Conservation (phyloP, 2,888 invertebrate species). For the Buathra laborator region DNA sequence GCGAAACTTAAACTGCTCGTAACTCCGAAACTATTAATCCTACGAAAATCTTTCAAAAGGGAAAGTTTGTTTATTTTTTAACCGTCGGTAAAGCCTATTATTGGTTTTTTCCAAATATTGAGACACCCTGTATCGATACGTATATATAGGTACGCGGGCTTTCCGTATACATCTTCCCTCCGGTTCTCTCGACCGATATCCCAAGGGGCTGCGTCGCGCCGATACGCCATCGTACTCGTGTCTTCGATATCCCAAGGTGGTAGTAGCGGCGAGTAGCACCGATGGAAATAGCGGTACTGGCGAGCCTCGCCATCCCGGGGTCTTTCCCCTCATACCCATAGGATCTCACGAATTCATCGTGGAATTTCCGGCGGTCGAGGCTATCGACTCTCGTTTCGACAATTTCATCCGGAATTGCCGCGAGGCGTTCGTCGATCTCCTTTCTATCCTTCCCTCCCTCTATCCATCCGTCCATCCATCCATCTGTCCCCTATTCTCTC, state of each 20-base stretch:
- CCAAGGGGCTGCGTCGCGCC: constrained; percentile 28
- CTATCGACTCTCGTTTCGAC: constrained; percentile 39
- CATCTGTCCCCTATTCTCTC: neutral
- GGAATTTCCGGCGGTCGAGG: constrained; percentile 32
- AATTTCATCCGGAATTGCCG: constrained; percentile 16
- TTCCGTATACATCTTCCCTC: neutral
- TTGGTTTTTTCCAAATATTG: neutral
- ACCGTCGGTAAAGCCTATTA: neutral
- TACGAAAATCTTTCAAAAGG: neutral
- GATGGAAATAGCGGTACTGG: neutral
- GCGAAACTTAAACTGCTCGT: neutral
- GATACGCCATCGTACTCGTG: constrained; percentile 14
- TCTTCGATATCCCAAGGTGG: constrained; percentile 11
- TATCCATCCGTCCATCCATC: neutral
- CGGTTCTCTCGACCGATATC: constrained; percentile 8
- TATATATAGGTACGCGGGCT: neutral
- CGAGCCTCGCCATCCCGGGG: constrained; percentile 9
- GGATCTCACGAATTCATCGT: constrained; percentile 34
- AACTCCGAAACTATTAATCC: neutral
- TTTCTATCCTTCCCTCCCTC: neutral
- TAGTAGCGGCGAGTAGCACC: neutral
- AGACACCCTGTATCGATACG: neutral
- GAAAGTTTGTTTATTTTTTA: neutral
- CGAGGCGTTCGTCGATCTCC: neutral
- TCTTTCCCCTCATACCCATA: neutral